phyloP scores from a whole-genome alignment of 2,113 vertebrate species.

The Cyprinodon brontotheroides region DNA sequence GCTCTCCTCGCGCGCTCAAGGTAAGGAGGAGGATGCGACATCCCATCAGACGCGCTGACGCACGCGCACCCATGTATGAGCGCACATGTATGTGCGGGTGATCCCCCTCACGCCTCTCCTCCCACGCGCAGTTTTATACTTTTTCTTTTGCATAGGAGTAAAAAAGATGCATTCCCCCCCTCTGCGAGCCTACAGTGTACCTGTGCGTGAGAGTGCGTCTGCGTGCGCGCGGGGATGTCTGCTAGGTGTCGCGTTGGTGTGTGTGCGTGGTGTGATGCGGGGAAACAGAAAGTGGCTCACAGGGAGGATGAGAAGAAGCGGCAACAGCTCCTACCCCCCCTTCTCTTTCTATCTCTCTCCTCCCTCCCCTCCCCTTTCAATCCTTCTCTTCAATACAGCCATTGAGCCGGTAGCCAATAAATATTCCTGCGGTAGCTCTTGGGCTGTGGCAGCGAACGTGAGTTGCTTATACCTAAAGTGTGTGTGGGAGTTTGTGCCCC shows the following conservation, averaged over 20 bases:
- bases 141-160: not conserved
- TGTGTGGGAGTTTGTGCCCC: constrained; percentile 31
- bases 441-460: constrained; percentile 78
- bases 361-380: constrained; percentile 27
- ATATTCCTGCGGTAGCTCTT: constrained; percentile 79
- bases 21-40: constrained; percentile 64
- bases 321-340: constrained; percentile 58
- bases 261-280: constrained; percentile 53
- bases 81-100: not conserved
- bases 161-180: not conserved
- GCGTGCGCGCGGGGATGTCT: constrained; percentile 33
- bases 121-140: constrained; percentile 11
- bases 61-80: not conserved
- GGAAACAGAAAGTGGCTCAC: constrained; percentile 46
- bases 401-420: constrained; percentile 79
- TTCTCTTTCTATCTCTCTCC: not conserved
- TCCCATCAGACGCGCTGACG: constrained; percentile 11
- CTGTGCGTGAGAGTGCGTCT: constrained; percentile 3
- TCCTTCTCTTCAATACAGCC: constrained; percentile 75
- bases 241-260: constrained; percentile 34
- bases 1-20: constrained; percentile 71
- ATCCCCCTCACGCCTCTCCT: constrained; percentile 10
- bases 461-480: constrained; percentile 77
- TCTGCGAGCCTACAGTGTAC: not conserved
- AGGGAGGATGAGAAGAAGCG: constrained; percentile 48